Percentiles rank a stretch among this genome's conserved stretches.
Conservation (phyloP, 2,113 vertebrate species). For the Ondatra zibethicus region DNA sequence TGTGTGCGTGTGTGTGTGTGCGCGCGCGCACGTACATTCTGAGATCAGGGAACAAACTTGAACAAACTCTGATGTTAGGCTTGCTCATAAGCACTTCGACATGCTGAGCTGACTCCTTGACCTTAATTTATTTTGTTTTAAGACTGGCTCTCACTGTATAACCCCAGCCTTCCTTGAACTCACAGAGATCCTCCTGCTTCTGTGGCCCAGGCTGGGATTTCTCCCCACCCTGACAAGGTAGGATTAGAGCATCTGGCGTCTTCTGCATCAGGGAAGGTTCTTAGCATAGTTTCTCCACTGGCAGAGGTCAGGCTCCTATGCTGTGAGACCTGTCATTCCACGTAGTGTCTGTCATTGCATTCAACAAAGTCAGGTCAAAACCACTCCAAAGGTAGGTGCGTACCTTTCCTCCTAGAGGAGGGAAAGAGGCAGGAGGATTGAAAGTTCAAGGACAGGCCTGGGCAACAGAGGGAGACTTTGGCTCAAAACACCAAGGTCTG, state of each 20-base stretch:
- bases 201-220: background rate
- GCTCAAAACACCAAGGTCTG: background rate
- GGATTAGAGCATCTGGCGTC: background rate
- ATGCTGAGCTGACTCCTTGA: background rate
- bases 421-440: background rate
- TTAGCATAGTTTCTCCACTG: background rate
- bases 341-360: background rate
- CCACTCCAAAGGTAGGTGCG: background rate
- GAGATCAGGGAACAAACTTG: background rate
- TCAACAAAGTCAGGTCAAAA: background rate
- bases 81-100: background rate
- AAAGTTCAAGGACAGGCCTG: background rate
- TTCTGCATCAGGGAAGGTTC: background rate
- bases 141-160: background rate
- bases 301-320: background rate
- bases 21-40: too few relatives aligned
- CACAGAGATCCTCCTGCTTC: background rate
- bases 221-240: background rate
- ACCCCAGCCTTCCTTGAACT: background rate
- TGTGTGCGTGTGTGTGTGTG: background rate
- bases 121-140: background rate
- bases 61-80: background rate
- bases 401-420: background rate
- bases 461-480: background rate
- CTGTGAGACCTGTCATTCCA: background rate